A percentile compares a stretch with the other conserved stretches of the same genome.
These are phyloP conservation scores for Barnardius zonarius DNA, from an alignment of 2,113 vertebrate species.

Conservation along the genomic window DNA sequence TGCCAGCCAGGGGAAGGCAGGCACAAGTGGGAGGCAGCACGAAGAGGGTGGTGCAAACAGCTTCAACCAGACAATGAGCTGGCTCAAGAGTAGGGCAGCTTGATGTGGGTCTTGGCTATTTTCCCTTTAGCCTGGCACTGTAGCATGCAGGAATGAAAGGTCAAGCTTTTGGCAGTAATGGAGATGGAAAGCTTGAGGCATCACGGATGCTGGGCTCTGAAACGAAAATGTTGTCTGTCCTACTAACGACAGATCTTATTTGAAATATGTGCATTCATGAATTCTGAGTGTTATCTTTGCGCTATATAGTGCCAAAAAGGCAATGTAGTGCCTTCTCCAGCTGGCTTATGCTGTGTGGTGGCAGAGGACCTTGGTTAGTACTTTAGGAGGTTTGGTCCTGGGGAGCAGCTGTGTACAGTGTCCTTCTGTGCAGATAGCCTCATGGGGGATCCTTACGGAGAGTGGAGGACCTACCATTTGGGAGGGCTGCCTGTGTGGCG, in stretches of 20 bases:
- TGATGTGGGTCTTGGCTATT: neutral
- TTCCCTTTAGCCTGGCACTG: neutral
- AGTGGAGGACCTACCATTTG: neutral
- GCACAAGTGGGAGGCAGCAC: neutral
- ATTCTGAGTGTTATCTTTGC: neutral
- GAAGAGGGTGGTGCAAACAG: rapidly evolving
- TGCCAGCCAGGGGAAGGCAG: neutral
- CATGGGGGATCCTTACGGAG: neutral
- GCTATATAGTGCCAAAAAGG: neutral
- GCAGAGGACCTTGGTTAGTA: neutral
- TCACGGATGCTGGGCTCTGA: neutral
- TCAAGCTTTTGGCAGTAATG: neutral
- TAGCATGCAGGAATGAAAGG: neutral
- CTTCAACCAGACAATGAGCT: neutral
- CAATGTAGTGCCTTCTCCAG: neutral
- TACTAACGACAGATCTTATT: neutral
- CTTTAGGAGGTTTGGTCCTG: neutral
- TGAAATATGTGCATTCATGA: neutral
- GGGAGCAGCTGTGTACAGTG: neutral
- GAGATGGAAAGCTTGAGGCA: neutral
- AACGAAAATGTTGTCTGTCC: neutral
- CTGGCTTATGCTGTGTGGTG: neutral
- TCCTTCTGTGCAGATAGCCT: neutral
- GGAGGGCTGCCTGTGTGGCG: neutral
- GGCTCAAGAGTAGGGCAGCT: neutral